phyloP scores from a whole-genome alignment of 2,797 vertebrate species.

The Perodicticus potto region DNA sequence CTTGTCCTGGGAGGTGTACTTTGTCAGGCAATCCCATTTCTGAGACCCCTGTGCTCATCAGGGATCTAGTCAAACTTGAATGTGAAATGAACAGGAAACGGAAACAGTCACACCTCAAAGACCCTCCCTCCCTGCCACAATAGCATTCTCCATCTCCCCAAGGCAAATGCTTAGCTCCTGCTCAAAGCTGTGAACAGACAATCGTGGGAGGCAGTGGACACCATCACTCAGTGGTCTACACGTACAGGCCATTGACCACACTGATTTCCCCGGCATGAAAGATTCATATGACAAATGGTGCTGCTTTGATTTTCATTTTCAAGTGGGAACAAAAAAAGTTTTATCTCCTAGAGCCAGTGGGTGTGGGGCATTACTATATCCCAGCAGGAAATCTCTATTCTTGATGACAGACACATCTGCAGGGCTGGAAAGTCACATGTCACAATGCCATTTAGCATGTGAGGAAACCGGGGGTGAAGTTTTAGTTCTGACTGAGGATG shows the following conservation, averaged over 20 bases:
- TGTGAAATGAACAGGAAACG: background rate
- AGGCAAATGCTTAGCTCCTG: slow-evolving; percentile 18
- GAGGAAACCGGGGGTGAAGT: slow-evolving; percentile 28
- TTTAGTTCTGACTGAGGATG: background rate
- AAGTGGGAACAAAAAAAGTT: slow-evolving; percentile 13
- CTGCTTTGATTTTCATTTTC: slow-evolving; percentile 64
- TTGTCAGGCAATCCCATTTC: background rate
- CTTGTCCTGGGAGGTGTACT: background rate
- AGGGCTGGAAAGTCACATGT: slow-evolving; percentile 58
- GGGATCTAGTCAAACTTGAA: background rate
- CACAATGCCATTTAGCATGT: slow-evolving; percentile 26
- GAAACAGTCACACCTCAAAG: slow-evolving; percentile 31
- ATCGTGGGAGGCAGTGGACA: background rate
- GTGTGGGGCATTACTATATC: background rate
- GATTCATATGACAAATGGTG: slow-evolving; percentile 62
- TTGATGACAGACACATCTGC: slow-evolving; percentile 66
- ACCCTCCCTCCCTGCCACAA: rapidly evolving
- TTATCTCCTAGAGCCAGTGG: slow-evolving; percentile 52
- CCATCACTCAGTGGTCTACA: background rate
- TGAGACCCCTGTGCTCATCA: background rate
- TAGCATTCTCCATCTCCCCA: background rate
- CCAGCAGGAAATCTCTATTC: slow-evolving; percentile 50
- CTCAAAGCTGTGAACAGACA: slow-evolving; percentile 40
- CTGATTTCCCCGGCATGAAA: slow-evolving; percentile 7
- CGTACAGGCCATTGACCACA: slow-evolving; percentile 55